Evolutionary conservation across 2,888 invertebrate genomes (phyloP).

Genomic region (Pyrgus malvae): DNA sequence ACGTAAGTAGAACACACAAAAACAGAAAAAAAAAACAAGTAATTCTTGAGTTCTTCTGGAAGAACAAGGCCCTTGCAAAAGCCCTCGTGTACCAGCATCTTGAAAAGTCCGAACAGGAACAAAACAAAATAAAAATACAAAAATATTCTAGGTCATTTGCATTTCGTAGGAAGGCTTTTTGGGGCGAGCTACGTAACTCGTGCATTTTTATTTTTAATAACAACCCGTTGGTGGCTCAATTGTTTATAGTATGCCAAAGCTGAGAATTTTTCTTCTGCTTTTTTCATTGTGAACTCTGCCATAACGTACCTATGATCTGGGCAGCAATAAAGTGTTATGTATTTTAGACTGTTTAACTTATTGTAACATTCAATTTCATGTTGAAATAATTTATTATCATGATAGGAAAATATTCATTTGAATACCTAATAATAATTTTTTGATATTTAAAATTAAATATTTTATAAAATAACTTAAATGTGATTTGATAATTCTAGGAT

Average conservation of each 20-base stretch:
- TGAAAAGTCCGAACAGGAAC: background rate
- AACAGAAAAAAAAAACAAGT: too few relatives aligned
- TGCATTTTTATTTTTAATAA: slow-evolving; percentile 20
- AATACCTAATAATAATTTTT: too few relatives aligned
- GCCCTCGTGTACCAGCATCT: background rate
- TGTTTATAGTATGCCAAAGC: slow-evolving; percentile 16
- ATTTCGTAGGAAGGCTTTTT: slow-evolving; percentile 13
- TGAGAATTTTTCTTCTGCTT: background rate
- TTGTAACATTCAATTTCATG: too few relatives aligned
- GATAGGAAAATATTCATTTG: too few relatives aligned
- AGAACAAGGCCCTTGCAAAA: background rate
- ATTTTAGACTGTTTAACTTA: too few relatives aligned
- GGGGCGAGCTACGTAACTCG: slow-evolving; percentile 9
- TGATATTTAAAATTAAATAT: too few relatives aligned
- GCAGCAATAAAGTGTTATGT: too few relatives aligned
- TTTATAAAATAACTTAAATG: too few relatives aligned
- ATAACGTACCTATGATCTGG: background rate
- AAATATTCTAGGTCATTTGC: slow-evolving; percentile 14
- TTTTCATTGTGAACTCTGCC: background rate
- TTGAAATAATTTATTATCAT: too few relatives aligned
- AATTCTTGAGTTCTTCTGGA: too few relatives aligned
- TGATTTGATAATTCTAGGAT: too few relatives aligned
- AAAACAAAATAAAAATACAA: background rate
- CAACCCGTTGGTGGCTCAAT: slow-evolving; percentile 8
- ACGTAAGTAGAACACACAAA: too few relatives aligned